Evolutionary conservation across 2,113 vertebrate species (phyloP).

Genomic region (Indicator indicator): DNA sequence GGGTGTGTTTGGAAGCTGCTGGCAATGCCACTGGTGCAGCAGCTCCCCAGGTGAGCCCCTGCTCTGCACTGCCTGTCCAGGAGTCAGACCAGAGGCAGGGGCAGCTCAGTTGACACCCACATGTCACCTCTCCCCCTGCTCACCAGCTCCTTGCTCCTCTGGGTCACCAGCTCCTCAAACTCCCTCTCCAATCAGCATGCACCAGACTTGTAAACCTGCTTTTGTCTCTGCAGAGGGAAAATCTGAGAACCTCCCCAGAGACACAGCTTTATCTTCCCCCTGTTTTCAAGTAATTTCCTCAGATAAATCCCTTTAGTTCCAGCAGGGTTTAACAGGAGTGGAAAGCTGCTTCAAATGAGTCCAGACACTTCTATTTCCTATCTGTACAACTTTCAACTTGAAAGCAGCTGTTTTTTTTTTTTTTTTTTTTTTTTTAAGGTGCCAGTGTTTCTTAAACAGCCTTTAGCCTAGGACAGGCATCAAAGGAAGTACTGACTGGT

Average conservation of each 20-base stretch:
- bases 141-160: background rate
- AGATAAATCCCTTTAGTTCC: background rate
- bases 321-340: background rate
- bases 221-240: background rate
- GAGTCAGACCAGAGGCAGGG: background rate
- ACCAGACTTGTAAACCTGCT: background rate
- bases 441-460: background rate
- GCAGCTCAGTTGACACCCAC: fast-evolving
- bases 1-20: background rate
- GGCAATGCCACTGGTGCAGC: background rate
- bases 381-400: background rate
- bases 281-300: background rate
- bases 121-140: background rate
- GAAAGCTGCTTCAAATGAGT: background rate
- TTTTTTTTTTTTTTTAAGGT: background rate
- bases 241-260: background rate
- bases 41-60: background rate
- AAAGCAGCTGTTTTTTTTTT: background rate
- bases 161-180: background rate
- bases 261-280: background rate
- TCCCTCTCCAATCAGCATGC: fast-evolving
- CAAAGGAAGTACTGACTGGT: background rate
- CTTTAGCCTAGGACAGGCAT: background rate
- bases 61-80: background rate
- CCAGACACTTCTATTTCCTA: background rate